Evolutionary conservation across 2,113 vertebrate species (phyloP).

Genomic region (Vicugna pacos): DNA sequence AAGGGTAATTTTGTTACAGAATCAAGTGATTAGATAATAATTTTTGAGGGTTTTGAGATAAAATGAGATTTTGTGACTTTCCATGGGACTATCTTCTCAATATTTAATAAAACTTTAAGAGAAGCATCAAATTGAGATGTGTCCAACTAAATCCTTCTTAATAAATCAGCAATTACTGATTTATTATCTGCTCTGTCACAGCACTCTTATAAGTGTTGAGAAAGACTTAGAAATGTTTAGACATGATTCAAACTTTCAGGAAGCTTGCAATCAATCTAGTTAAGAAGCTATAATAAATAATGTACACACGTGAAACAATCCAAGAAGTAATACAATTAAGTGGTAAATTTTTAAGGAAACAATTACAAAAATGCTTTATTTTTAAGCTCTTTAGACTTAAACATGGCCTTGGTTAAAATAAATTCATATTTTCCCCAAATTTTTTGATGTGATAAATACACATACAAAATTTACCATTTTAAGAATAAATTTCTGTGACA

Average conservation of each 20-base stretch:
- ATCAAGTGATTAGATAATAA: neutral
- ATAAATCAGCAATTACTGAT: neutral
- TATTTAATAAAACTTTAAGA: neutral
- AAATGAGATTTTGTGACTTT: slow-evolving; percentile 19
- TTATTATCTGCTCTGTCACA: neutral
- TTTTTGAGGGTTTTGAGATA: neutral
- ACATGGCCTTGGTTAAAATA: slow-evolving; percentile 17
- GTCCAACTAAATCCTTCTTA: slow-evolving; percentile 28
- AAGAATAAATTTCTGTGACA: neutral
- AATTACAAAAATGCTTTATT: neutral
- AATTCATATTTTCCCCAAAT: neutral
- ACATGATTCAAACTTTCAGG: neutral
- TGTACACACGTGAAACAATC: neutral
- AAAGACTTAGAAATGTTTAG: neutral
- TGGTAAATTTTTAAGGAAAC: neutral
- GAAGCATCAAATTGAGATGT: slow-evolving; percentile 15
- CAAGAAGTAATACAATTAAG: neutral
- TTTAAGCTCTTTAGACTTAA: slow-evolving; percentile 16
- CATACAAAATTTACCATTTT: neutral
- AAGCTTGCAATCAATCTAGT: slow-evolving; percentile 8
- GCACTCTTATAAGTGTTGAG: neutral
- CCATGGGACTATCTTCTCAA: neutral
- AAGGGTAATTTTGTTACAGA: neutral
- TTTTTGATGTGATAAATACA: neutral
- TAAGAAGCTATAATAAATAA: neutral